A percentile compares a stretch with the other conserved stretches of the same genome.
Conservation (phyloP, 2,888 invertebrate genomes). For the Leptinotarsa haldemani region DNA sequence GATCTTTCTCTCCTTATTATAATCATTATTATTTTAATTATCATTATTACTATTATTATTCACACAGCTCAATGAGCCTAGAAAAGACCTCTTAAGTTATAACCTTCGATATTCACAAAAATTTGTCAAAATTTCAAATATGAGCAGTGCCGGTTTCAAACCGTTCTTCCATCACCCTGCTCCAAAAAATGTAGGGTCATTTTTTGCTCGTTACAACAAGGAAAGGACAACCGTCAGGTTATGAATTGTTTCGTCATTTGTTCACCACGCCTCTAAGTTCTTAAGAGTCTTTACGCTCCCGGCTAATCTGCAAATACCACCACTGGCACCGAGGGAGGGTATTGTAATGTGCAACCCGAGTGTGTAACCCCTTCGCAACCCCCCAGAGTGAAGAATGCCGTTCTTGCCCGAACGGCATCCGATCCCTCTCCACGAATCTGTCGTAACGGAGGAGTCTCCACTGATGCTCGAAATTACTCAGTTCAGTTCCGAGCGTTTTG, state of each 20-base stretch:
- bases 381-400: conserved; percentile 5
- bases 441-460: conserved; percentile 18
- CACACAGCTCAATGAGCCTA: too few relatives aligned
- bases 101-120: too few relatives aligned
- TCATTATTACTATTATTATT: too few relatives aligned
- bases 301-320: conserved; percentile 41
- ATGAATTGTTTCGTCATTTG: conserved; percentile 47
- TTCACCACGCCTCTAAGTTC: conserved; percentile 49
- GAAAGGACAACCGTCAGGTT: conserved; percentile 21
- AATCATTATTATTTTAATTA: too few relatives aligned
- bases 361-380: conserved; percentile 25
- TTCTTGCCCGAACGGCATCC: conserved; percentile 1
- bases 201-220: background rate
- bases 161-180: too few relatives aligned
- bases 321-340: conserved; percentile 24
- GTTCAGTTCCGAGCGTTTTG: conserved; percentile 53
- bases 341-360: conserved; percentile 17
- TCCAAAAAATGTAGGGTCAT: too few relatives aligned
- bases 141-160: too few relatives aligned
- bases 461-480: conserved; percentile 46
- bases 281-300: conserved; percentile 42
- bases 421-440: conserved; percentile 19
- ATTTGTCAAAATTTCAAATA: too few relatives aligned
- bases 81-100: too few relatives aligned
- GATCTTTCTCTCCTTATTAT: too few relatives aligned